Base-by-base conservation (phyloP, 2,797 vertebrate genomes). In the Potorous gilbertii region DNA sequence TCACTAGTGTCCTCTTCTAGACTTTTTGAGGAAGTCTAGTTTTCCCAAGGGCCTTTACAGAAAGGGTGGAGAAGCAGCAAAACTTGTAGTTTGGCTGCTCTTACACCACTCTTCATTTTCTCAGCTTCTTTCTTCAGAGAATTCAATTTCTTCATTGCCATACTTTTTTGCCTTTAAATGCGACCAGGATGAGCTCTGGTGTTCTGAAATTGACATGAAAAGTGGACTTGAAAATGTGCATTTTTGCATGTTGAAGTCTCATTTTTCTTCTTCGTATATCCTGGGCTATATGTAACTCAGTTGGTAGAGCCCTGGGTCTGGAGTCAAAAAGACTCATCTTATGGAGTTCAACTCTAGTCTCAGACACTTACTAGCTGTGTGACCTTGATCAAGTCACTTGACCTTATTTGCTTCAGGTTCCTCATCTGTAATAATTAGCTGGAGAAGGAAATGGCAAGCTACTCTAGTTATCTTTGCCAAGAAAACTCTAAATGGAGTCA, bases 131-230 rank as follows among this genome's bases (percentile, higher is more conserved):
- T 98, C 99, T 99, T 99, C 98, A 99, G 97, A 95, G 99, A 99
- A 97, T 98, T 99, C 99, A 97, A 99, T 99, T 93, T 99, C 99
- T 97, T 99, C 99, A 10, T 99, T 99, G 98, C 99, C 99, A 96
- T 99, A 99, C 98, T 99, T 99, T 98, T 99, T 99, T 66, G 99
- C 99, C 99, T 99, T 99, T 97, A 99, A 99, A 66, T 99, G 99
- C 98, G 99, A 99, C 97, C 99, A 98, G 97, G 99, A 99, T 95
- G 99, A 99, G 98, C 99, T 99, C 99, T 99, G 97, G 99, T 99
- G 97, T 99, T 99, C 98, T 99, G 99, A 92, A 99, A 99, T 40
- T 99, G 99, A 54, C 99, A 99, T 0, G 99, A 99, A 98, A 99
- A 99, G 98, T 99, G 99, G 98, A 99, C 99, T 98, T 99, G 95